Percentiles rank a stretch among this genome's conserved stretches.
Evolutionary conservation across 1,140 invertebrate species (phyloP).

Genomic region (Aphaenogaster rudis): DNA sequence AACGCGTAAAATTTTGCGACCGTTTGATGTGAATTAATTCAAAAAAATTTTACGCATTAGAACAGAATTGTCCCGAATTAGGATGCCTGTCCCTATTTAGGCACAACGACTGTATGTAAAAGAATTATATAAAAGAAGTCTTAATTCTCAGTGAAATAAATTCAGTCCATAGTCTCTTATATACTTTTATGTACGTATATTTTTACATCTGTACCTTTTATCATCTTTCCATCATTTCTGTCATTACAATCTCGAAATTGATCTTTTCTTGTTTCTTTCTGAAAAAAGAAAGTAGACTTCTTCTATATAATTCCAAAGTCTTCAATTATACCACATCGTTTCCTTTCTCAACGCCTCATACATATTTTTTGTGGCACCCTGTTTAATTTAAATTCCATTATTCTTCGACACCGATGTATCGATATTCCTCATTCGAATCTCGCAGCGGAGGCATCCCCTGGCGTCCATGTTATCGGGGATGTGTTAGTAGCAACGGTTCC

Average conservation of each 20-base stretch:
- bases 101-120: background rate
- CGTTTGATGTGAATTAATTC: too few relatives aligned
- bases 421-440: constrained; percentile 53
- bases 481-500: constrained; percentile 42
- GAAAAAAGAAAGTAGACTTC: too few relatives aligned
- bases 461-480: constrained; percentile 33
- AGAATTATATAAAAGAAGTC: background rate
- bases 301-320: background rate
- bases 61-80: too few relatives aligned
- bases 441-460: background rate
- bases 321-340: constrained; percentile 13
- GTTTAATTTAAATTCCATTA: constrained; percentile 61
- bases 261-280: background rate
- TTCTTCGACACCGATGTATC: constrained; percentile 39
- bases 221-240: background rate
- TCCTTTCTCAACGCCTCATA: background rate
- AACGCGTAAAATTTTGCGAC: too few relatives aligned
- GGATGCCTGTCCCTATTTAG: too few relatives aligned
- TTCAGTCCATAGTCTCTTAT: background rate
- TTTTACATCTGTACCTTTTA: background rate
- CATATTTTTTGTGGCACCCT: constrained; percentile 7
- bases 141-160: background rate
- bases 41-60: too few relatives aligned
- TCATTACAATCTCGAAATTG: background rate
- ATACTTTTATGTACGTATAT: background rate